A percentile compares a stretch with the other conserved stretches of the same genome.
phyloP scores from a whole-genome alignment of 2,113 vertebrate genomes.

The Castor canadensis region DNA sequence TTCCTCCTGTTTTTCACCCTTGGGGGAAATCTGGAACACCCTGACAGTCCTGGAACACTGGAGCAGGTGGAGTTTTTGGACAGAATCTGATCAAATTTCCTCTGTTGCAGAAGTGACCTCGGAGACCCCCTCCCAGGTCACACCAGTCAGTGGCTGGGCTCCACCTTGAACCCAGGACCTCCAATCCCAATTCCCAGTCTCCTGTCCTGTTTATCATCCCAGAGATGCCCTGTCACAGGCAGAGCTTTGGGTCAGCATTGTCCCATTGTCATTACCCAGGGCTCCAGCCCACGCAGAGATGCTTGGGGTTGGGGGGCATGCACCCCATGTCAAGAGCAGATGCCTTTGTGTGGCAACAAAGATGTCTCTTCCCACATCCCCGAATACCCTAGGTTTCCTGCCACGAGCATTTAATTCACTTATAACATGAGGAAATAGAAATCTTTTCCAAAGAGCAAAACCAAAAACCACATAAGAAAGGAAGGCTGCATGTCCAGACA shows the following conservation, averaged over 20 bases:
- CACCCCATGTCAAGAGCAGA: accelerated
- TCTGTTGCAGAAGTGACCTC: neutral
- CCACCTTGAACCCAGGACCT: neutral
- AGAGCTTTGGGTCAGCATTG: too few species aligned
- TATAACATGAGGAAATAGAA: neutral
- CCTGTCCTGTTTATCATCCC: neutral
- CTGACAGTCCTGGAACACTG: neutral
- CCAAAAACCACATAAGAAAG: neutral
- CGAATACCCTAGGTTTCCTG: neutral
- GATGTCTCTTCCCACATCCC: neutral
- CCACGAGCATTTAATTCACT: neutral
- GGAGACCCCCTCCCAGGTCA: neutral
- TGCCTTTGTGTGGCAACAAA: neutral
- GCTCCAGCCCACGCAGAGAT: accelerated
- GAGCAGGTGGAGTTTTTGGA: neutral
- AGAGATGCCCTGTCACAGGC: accelerated
- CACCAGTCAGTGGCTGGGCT: neutral
- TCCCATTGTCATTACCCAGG: neutral
- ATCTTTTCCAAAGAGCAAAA: neutral
- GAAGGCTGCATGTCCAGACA: neutral
- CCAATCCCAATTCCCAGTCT: neutral
- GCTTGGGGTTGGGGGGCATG: accelerated
- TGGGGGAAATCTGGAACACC: too few species aligned
- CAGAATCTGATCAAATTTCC: neutral
- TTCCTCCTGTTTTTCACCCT: neutral